Percentiles rank a stretch among this genome's conserved stretches.
Evolutionary conservation across 2,888 invertebrate species (phyloP).

Genomic region (Pocota personata): DNA sequence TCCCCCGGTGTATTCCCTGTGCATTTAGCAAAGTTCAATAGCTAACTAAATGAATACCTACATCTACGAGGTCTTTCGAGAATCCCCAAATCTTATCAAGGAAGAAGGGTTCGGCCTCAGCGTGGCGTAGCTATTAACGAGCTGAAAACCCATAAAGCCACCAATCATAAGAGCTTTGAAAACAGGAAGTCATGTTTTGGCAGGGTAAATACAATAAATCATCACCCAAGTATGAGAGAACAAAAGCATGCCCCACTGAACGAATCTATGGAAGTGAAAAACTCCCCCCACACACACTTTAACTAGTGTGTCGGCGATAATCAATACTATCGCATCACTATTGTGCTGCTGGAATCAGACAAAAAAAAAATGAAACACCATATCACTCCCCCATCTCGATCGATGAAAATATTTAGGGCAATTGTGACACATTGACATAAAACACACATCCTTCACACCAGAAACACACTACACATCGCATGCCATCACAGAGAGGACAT

Average conservation of each 20-base stretch:
- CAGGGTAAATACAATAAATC: no score
- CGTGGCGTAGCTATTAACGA: no score
- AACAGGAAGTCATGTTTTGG: no score
- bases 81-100: no score
- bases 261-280: background rate
- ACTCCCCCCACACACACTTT: background rate
- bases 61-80: no score
- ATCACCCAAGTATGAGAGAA: background rate
- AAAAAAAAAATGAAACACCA: slow-evolving; percentile 23
- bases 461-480: slow-evolving; percentile 28
- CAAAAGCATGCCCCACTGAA: background rate
- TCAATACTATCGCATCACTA: slow-evolving; percentile 62
- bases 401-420: slow-evolving; percentile 60
- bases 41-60: no score
- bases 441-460: slow-evolving; percentile 56
- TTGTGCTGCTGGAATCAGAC: slow-evolving; percentile 20
- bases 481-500: slow-evolving; percentile 26
- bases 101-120: no score
- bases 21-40: no score
- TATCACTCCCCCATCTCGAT: slow-evolving; percentile 40
- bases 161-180: no score
- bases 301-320: slow-evolving; percentile 44
- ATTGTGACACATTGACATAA: slow-evolving; percentile 70
- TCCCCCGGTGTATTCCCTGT: no score
- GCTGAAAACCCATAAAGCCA: no score